Base-by-base conservation (phyloP, 2,113 vertebrate genomes). In the Microcebus lehilahytsara region DNA sequence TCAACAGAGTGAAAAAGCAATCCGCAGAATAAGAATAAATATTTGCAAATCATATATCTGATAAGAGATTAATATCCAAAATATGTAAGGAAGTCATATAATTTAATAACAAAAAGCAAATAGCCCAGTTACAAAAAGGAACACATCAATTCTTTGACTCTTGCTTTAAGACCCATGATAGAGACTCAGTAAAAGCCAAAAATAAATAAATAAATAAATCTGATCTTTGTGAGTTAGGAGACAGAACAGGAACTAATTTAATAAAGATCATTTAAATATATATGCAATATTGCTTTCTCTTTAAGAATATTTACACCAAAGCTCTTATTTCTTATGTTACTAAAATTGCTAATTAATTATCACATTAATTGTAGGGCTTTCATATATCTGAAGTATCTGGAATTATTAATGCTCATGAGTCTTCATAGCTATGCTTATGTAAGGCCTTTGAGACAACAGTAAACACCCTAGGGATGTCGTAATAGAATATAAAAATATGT, bases 281-380 rank as follows among this genome's bases (percentile, higher is more conserved):
- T 88, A 80, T 77, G 46, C 46, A 85, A 40, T 71, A n/a, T 25
- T 66, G 20, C 3, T 94, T 96, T 92, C 20, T 77, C 11, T 85
- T 62, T 91, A 34, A 27, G 7, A 81, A 89, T 81, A 62, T 67
- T 92, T 71, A 80, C 5, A 81, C 27, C 12, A 72, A 88, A 83
- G 30, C 40, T 53, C 40, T 91, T 84, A 87, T 19, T 27, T 30
- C 12, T 88, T 77, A 5, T 69, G 34, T 91, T 62, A 89, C 83
- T 87, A 86, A 95, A 94, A 87, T 34, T 83, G 37, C 10, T 46
- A 93, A 69, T 87, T 66, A 84, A 90, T 75, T 93, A 81, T 91
- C 83, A 91, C 12, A 84, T 46, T 62, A 60, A 84, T 17, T 89
- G 32, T 46, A 93, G 22, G 23, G 3, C 22, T 91, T 96, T 89